Conservation (phyloP, 2,797 vertebrate species). For the Squalus acanthias region DNA sequence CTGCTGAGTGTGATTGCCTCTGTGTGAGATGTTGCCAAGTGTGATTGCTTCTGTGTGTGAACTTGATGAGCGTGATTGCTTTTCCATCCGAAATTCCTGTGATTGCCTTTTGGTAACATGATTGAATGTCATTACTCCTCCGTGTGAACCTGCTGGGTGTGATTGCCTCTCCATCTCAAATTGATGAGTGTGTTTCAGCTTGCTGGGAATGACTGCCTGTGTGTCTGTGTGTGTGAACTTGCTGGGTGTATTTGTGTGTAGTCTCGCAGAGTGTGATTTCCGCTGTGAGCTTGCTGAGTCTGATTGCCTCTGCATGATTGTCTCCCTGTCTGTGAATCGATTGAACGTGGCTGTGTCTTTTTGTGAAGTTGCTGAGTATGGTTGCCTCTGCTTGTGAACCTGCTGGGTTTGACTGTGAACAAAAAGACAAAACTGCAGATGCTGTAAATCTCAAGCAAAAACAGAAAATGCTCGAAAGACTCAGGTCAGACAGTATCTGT, state of each 20-base stretch:
- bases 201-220: neutral
- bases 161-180: neutral
- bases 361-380: neutral
- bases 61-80: neutral
- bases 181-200: slow-evolving; percentile 12
- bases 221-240: neutral
- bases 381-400: neutral
- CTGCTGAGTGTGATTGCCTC: neutral
- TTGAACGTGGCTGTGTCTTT: neutral
- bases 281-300: neutral
- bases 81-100: slow-evolving; percentile 17
- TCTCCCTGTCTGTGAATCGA: neutral
- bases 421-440: neutral
- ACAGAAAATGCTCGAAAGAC: neutral
- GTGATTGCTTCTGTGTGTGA: slow-evolving; percentile 7
- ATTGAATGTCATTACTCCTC: neutral
- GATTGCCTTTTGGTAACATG: neutral
- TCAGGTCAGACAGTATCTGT: neutral
- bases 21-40: neutral
- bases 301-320: neutral
- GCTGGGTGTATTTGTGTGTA: slow-evolving; percentile 1
- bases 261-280: slow-evolving; percentile 8
- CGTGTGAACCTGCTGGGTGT: neutral
- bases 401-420: neutral
- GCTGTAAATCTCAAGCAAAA: neutral